Base-by-base conservation (phyloP, 2,113 vertebrate genomes). In the Nyctereutes procyonoides region DNA sequence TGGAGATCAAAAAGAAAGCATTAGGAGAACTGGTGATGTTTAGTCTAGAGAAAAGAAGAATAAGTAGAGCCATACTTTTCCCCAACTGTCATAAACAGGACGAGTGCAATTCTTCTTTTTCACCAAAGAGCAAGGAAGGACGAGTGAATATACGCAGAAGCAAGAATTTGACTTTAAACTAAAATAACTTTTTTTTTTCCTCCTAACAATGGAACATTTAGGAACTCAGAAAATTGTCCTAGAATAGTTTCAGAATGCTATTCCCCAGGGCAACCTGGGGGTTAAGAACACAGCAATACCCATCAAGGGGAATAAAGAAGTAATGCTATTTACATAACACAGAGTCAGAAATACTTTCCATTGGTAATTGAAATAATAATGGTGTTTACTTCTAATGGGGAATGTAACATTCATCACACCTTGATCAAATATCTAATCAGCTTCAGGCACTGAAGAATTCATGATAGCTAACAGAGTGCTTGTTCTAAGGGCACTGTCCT, bases 1-100 rank as follows among this genome's bases (percentile, higher is more conserved):
- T 69, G 63, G 86, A 93, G 97, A 98, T 98, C 95, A 98, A 96
- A 98, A 93, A 69, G 90, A 96, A 97, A 92, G 79, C 92, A 56
- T 84, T 80, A 87, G 88, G 71, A 95, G 95, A 93, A 63, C 60
- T 79, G 85, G 96, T 87, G 86, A 96, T 98, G 97, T 98, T 98
- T 98, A 98, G 98, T 98, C 98, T 98, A 96, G 96, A 96, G 93
- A 82, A 69, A 88, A 85, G 55, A 90, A 82, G 92, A 92, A 80
- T 28, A 74, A 71, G 94, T 60, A 53, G 85, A 94, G 95, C 79
- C 62, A 76, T 95, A 82, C 24, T 96, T 97, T 95, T 81, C 71
- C 65, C 65, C 84, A 87, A 91, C 86, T 85, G 71, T 88, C 94
- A 82, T 91, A 95, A 94, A 91, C 77, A 95, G 81, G 60, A 56